Conservation (phyloP, 2,113 vertebrate genomes). For the Cephalopholis sonnerati region DNA sequence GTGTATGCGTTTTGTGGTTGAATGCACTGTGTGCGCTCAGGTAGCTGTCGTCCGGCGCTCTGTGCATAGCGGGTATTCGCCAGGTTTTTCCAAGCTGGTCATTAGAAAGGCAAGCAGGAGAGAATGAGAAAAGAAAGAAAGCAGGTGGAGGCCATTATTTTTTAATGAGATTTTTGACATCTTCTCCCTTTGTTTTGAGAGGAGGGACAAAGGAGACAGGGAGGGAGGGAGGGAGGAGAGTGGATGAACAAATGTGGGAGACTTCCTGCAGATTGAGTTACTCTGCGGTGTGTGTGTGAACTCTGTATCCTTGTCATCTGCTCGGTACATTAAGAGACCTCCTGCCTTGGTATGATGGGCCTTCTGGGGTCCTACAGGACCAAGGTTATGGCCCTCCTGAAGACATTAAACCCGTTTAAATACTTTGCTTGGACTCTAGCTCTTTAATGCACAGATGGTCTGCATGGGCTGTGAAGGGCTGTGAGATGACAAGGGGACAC, state of each 20-base stretch:
- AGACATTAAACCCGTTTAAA: conserved; percentile 75
- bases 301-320: conserved; percentile 82
- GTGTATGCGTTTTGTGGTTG: conserved; percentile 16
- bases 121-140: conserved; percentile 59
- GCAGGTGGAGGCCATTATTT: conserved; percentile 82
- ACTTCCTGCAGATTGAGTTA: conserved; percentile 80
- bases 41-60: conserved; percentile 29
- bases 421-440: conserved; percentile 63
- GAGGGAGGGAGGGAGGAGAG: conserved; percentile 24
- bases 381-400: conserved; percentile 75
- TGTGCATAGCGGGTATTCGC: conserved; percentile 26
- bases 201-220: conserved; percentile 57
- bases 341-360: conserved; percentile 71
- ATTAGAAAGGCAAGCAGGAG: conserved; percentile 76
- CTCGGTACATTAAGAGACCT: conserved; percentile 77
- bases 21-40: conserved; percentile 22
- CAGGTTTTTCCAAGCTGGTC: conserved; percentile 65
- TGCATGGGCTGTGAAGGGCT: conserved; percentile 61
- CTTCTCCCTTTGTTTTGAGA: conserved; percentile 72
- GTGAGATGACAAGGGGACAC: conserved; percentile 69
- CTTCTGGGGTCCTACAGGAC: conserved; percentile 71
- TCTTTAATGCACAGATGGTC: conserved; percentile 81
- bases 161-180: conserved; percentile 83
- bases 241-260: conserved; percentile 48
- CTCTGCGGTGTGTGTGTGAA: conserved; percentile 71